These are phyloP conservation scores for Sebastes cheni DNA, from an alignment of 2,797 vertebrate species.

Conservation along the genomic window DNA sequence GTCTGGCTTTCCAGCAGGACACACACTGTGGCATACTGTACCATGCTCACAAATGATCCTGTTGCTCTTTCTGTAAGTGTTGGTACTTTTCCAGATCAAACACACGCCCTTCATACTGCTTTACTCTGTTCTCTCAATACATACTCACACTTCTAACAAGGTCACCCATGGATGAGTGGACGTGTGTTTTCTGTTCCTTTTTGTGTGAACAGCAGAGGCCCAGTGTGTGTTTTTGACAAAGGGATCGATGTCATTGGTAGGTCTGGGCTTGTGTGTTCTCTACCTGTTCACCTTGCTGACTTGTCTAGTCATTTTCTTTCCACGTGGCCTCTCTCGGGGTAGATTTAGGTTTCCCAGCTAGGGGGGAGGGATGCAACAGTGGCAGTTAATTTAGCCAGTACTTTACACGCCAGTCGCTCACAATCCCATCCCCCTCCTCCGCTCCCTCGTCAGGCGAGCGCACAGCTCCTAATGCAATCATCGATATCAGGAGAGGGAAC, in stretches of 20 bases:
- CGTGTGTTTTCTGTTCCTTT: neutral
- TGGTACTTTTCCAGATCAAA: neutral
- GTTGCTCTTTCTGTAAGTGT: conserved; percentile 5
- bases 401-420: conserved; percentile 31
- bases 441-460: neutral
- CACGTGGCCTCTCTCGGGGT: neutral
- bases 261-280: neutral
- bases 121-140: neutral
- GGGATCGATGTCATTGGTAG: neutral
- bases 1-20: conserved; percentile 19
- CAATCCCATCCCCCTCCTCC: neutral
- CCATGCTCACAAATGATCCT: neutral
- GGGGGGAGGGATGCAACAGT: neutral
- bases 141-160: conserved; percentile 5
- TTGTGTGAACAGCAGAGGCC: neutral
- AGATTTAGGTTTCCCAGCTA: neutral
- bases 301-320: neutral
- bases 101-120: neutral
- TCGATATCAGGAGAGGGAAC: conserved; percentile 65
- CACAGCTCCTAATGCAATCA: conserved; percentile 53
- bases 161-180: neutral
- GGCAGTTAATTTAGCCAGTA: conserved; percentile 44
- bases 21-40: neutral
- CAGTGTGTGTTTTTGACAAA: neutral
- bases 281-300: neutral